Conservation (phyloP, 2,113 vertebrate species). For the Lepisosteus oculatus region DNA sequence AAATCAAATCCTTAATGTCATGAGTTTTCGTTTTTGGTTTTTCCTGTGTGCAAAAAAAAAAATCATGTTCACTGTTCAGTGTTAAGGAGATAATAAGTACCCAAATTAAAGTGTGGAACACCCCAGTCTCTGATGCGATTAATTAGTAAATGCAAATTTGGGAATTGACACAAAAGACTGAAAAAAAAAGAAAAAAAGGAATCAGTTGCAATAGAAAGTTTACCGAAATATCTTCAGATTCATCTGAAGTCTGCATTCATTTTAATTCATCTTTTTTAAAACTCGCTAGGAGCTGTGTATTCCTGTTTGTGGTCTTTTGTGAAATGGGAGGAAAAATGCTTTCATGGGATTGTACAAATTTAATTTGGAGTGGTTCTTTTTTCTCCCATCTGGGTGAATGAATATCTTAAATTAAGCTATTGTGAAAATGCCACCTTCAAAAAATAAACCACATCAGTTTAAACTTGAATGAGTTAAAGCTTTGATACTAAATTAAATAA, state of each 20-base stretch:
- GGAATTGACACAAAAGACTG: no score
- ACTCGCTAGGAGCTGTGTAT: conserved; percentile 17
- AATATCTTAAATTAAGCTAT: no score
- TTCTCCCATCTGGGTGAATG: neutral
- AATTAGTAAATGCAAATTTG: no score
- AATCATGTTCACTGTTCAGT: no score
- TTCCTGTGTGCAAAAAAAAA: neutral
- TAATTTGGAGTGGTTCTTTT: conserved; percentile 2
- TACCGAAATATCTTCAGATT: conserved; percentile 22
- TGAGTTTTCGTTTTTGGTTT: no score
- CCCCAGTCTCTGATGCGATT: no score
- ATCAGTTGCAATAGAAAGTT: neutral
- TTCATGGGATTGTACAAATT: conserved; percentile 26
- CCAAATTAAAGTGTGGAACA: no score
- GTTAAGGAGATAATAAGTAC: no score
- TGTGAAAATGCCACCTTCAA: conserved; percentile 3
- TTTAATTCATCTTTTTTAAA: conserved; percentile 30
- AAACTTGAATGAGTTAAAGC: conserved; percentile 4
- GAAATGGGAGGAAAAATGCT: conserved; percentile 29
- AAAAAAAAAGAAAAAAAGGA: no score
- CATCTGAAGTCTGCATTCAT: conserved; percentile 13
- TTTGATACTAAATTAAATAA: neutral
- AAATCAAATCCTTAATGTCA: neutral
- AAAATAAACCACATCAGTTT: neutral
- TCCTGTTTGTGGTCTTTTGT: conserved; percentile 27